A percentile compares a stretch with the other conserved stretches of the same genome.
Evolutionary conservation across 2,797 vertebrate species (phyloP).

Genomic region (Cuniculus paca): DNA sequence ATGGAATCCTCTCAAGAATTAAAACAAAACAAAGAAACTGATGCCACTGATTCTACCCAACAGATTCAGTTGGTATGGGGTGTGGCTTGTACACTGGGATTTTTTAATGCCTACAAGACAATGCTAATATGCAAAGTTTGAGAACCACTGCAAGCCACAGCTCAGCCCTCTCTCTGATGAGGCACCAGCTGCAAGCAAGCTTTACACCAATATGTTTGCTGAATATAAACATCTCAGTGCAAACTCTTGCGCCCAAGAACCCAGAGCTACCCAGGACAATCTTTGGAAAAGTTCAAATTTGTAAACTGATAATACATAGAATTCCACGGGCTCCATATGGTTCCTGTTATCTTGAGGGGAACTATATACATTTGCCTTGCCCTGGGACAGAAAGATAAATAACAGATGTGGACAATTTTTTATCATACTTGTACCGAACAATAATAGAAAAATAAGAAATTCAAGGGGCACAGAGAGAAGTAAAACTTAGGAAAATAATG

Average conservation of each 20-base stretch:
- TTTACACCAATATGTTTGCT: conserved; percentile 70
- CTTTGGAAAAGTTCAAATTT: conserved; percentile 79
- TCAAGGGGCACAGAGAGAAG: conserved; percentile 1
- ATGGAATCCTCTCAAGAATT: not conserved
- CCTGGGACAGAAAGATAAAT: conserved; percentile 78
- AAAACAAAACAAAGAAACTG: not conserved
- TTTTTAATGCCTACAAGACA: not conserved
- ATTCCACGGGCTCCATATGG: conserved; percentile 80
- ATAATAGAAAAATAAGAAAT: conserved; percentile 81
- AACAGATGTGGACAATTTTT: conserved; percentile 85
- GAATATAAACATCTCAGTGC: conserved; percentile 73
- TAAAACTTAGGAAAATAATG: conserved; percentile 40
- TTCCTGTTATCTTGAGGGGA: conserved; percentile 81
- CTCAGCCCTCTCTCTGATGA: not conserved
- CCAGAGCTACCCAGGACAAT: conserved; percentile 62
- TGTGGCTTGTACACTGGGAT: not conserved
- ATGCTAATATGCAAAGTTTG: not conserved
- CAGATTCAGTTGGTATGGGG: not conserved
- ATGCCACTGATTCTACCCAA: not conserved
- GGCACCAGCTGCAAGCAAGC: conserved; percentile 46
- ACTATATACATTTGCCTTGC: conserved; percentile 82
- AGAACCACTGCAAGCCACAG: not conserved
- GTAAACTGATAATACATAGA: conserved; percentile 81
- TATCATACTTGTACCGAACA: conserved; percentile 75
- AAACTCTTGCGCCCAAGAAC: conserved; percentile 75